These are phyloP conservation scores for Allacma fusca DNA, from an alignment of 2,888 invertebrate genomes.

Conservation along the genomic window DNA sequence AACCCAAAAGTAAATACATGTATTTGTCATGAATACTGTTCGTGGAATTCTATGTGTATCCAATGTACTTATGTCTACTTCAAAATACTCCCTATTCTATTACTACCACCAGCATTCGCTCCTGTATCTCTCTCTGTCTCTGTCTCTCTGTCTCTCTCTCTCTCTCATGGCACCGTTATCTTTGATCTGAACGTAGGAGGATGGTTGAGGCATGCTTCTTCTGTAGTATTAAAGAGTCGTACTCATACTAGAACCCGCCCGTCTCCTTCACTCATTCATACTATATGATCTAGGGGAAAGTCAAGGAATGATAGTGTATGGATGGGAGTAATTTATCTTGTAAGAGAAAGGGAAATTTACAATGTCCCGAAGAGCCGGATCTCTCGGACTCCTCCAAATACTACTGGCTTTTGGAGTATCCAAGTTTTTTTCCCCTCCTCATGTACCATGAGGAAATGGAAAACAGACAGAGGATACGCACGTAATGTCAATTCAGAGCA, in stretches of 20 bases:
- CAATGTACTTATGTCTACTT: no score
- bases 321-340: constrained; percentile 2
- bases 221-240: no score
- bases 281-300: not conserved
- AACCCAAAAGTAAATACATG: no score
- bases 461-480: constrained; percentile 1
- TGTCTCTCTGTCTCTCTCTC: not conserved
- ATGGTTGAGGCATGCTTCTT: not conserved
- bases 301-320: constrained; percentile 2
- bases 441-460: no score
- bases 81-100: no score
- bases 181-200: not conserved
- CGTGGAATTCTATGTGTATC: no score
- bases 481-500: constrained; percentile 16
- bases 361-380: not conserved
- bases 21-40: no score
- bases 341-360: constrained; percentile 2
- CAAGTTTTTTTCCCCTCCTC: no score
- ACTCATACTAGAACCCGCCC: not conserved
- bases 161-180: not conserved
- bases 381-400: not conserved
- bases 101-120: not conserved
- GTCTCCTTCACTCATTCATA: constrained; percentile 14
- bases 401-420: not conserved
- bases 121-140: not conserved